Conservation (phyloP, 2,888 invertebrate genomes). For the Enoplolaimus lenunculus region DNA sequence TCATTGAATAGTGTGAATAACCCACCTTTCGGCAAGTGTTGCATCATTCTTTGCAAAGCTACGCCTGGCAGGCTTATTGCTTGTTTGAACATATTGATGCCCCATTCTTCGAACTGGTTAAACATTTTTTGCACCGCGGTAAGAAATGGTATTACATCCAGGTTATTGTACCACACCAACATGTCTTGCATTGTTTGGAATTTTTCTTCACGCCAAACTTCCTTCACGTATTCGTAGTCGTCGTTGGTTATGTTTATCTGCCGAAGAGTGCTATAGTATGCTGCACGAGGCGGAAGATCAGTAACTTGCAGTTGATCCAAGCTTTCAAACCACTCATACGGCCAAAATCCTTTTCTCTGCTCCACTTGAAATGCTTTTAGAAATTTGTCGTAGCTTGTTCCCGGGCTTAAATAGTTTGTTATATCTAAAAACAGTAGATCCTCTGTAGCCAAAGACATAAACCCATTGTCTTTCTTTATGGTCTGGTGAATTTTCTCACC, state of each 20-base stretch:
- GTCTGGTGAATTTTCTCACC: background rate
- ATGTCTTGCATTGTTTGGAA: constrained; percentile 8
- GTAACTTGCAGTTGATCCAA: background rate
- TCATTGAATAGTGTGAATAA: background rate
- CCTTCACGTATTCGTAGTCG: background rate
- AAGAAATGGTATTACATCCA: constrained; percentile 23
- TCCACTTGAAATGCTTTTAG: constrained; percentile 2
- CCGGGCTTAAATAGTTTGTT: no score
- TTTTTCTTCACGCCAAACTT: background rate
- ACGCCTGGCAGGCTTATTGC: constrained; percentile 24
- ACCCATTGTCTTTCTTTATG: background rate
- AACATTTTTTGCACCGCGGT: constrained; percentile 25
- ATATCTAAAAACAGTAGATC: background rate
- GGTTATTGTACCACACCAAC: constrained; percentile 23
- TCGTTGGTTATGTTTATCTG: background rate
- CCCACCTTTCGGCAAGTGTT: constrained; percentile 18
- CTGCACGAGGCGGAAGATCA: background rate
- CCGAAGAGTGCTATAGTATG: background rate
- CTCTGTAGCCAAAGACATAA: background rate
- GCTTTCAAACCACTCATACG: constrained; percentile 3
- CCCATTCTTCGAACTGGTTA: no score
- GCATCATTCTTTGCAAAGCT: constrained; percentile 22
- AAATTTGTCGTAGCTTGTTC: background rate
- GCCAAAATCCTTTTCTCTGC: constrained; percentile 3
- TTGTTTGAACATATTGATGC: no score